Conservation (phyloP, 1,140 invertebrate genomes). For the Trichogramma pretiosum region DNA sequence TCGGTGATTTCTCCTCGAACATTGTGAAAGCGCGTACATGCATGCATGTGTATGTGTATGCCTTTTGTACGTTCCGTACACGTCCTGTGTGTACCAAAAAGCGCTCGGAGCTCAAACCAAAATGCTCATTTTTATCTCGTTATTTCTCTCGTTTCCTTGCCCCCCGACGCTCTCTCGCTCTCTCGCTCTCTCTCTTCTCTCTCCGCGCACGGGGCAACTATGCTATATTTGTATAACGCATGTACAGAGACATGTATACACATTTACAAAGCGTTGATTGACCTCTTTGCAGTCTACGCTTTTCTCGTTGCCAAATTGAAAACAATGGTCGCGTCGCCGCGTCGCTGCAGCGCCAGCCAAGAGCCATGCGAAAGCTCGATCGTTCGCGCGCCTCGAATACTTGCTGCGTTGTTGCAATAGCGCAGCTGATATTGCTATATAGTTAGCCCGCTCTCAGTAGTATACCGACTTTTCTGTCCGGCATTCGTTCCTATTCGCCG, state of each 20-base stretch:
- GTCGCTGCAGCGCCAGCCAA: neutral
- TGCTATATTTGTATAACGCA: no score
- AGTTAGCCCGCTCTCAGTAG: no score
- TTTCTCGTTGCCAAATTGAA: neutral
- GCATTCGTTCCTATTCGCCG: neutral
- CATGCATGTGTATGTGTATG: no score
- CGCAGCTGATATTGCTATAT: no score
- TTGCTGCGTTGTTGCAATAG: no score
- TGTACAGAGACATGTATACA: no score
- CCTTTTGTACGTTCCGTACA: no score
- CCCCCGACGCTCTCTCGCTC: neutral
- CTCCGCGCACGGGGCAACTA: no score
- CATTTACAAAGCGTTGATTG: neutral
- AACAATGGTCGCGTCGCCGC: neutral
- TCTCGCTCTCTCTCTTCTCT: neutral
- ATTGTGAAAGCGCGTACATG: neutral
- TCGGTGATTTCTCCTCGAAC: neutral
- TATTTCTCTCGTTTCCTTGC: neutral
- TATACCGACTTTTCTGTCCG: neutral
- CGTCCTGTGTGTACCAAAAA: no score
- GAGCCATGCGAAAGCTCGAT: no score
- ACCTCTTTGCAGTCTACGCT: neutral
- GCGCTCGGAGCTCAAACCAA: neutral
- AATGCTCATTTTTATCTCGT: conserved; percentile 9
- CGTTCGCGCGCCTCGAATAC: no score